Evolutionary conservation across 2,113 vertebrate species (phyloP), one percentile per base, ranked within the genome.

Genomic region (Lonchura striata): DNA sequence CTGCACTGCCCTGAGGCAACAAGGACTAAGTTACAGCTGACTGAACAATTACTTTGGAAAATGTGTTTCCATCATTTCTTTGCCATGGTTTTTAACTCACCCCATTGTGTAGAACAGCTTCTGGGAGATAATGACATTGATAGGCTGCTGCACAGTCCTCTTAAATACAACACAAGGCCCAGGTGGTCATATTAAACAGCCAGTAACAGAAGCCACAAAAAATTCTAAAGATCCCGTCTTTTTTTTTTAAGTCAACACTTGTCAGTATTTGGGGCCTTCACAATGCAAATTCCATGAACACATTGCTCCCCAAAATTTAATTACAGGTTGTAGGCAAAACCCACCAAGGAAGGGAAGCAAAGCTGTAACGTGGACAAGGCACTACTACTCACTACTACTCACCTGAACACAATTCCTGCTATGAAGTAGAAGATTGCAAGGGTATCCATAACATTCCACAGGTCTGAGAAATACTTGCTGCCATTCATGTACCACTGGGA

Each of bases 371-470:
- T 0, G 7, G 52, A 44, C 13, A 27, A 37, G 23, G 16, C 3
- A 6, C 5, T 5, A n/a, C n/a, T n/a, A 57, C 97, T 97, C 46
- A 99, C 99, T n/a, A n/a, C n/a, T n/a, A 57, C 97, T 97, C 46
- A 99, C 99, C 99, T 98, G 92, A 99, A 99, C 2, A 91, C 96
- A 23, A 99, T 98, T 13, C 99, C 99, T 2, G 98, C 81, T 60
- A 99, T 96, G 96, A 99, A 99, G 78, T 99, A 98, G 70, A 98
- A 33, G 42, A 99, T 99, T 20, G 98, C 99, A 21, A 99, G 95
- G 0, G 99, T 98, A 79, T 99, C 99, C 98, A 99, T 98, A 74
- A 99, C 98, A 53, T 99, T 99, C 99, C 99, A 99, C 50, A 98
- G 77, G 66, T 99, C 98, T 5, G 95, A 98, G 47, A 99, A 99